Evolutionary conservation across 2,888 invertebrate species (phyloP).

Genomic region (Coremacera marginata): DNA sequence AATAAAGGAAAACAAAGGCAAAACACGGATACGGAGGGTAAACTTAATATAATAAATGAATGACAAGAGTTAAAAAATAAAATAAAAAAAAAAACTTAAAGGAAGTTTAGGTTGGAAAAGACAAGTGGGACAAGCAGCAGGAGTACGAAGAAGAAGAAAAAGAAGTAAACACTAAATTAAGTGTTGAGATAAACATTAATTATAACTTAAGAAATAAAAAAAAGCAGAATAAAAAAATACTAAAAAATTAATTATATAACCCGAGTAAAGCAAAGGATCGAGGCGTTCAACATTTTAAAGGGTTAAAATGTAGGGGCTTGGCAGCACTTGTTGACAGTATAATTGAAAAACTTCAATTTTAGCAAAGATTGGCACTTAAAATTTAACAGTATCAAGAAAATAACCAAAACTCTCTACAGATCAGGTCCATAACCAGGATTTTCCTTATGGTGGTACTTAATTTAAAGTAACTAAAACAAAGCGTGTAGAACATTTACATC

Average conservation of each 20-base stretch:
- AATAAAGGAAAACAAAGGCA: not conserved
- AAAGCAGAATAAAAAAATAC: not conserved
- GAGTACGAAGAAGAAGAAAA: not conserved
- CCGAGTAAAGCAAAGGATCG: too few species aligned
- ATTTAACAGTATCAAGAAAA: not conserved
- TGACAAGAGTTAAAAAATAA: not conserved
- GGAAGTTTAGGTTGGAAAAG: not conserved
- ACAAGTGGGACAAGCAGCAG: not conserved
- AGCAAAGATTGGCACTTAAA: not conserved
- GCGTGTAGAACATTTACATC: too few species aligned
- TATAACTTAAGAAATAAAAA: not conserved
- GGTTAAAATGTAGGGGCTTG: conserved; percentile 51
- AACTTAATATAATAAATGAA: not conserved
- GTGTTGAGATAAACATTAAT: conserved; percentile 22
- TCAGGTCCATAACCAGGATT: too few species aligned
- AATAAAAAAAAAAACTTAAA: not conserved
- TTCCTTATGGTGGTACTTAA: too few species aligned
- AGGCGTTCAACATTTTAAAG: too few species aligned
- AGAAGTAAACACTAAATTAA: too few species aligned
- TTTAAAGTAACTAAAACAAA: too few species aligned
- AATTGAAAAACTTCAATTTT: conserved; percentile 54
- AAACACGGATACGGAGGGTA: too few species aligned
- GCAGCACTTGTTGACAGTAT: conserved; percentile 67
- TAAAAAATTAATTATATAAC: not conserved
- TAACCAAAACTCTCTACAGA: too few species aligned